Evolutionary conservation across 2,888 invertebrate genomes (phyloP).

Genomic region (Xylophagus ater): DNA sequence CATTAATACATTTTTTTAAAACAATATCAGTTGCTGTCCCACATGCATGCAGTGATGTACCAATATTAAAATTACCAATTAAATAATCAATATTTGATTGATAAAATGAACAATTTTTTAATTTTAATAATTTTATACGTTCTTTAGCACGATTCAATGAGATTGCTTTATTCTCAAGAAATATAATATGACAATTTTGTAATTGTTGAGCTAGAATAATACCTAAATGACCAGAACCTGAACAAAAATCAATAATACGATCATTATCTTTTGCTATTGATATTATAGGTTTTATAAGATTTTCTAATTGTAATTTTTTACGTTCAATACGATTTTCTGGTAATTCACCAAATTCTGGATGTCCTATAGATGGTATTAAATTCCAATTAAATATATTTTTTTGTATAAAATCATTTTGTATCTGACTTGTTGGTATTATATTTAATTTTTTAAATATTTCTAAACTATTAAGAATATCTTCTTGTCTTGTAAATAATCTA

Average conservation of each 20-base stretch:
- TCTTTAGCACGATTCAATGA: slow-evolving; percentile 64
- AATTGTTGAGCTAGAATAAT: slow-evolving; percentile 70
- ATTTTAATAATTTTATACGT: slow-evolving; percentile 52
- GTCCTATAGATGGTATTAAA: slow-evolving; percentile 57
- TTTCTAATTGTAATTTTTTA: slow-evolving; percentile 81
- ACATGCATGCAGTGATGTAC: slow-evolving; percentile 85
- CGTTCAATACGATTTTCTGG: slow-evolving; percentile 60
- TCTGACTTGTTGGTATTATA: slow-evolving; percentile 35
- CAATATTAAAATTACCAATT: slow-evolving; percentile 68
- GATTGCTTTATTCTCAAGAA: slow-evolving; percentile 86
- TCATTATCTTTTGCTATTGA: slow-evolving; percentile 55
- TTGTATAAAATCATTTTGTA: slow-evolving; percentile 23
- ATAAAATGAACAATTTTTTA: slow-evolving; percentile 65
- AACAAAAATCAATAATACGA: slow-evolving; percentile 84
- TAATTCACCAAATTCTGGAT: slow-evolving; percentile 67
- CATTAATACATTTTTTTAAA: slow-evolving; percentile 65
- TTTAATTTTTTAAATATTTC: slow-evolving; percentile 40
- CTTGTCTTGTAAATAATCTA: slow-evolving; percentile 63
- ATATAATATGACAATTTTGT: slow-evolving; percentile 64
- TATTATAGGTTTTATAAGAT: slow-evolving; percentile 65
- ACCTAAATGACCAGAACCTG: slow-evolving; percentile 88
- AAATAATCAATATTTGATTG: slow-evolving; percentile 91
- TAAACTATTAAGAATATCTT: slow-evolving; percentile 51
- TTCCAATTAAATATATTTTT: slow-evolving; percentile 51
- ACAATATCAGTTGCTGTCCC: slow-evolving; percentile 91